phyloP scores from a whole-genome alignment of 2,888 invertebrate species.

The Mythimna lalbum region DNA sequence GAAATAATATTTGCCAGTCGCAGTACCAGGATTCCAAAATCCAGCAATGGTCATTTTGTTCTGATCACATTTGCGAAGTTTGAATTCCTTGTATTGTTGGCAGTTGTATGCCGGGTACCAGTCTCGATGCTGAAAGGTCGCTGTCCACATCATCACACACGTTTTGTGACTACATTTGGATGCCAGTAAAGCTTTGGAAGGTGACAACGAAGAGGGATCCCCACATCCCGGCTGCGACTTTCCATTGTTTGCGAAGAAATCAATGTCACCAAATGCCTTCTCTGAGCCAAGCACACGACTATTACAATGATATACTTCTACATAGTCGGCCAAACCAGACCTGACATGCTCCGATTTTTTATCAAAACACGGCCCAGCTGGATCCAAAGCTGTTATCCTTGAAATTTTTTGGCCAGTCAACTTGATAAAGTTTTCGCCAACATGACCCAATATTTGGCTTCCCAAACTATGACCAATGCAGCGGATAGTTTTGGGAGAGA shows the following conservation, averaged over 20 bases:
- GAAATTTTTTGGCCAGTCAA: conserved; percentile 75
- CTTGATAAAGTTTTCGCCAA: conserved; percentile 76
- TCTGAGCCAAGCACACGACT: conserved; percentile 87
- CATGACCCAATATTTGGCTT: conserved; percentile 80
- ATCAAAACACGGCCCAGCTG: conserved; percentile 85
- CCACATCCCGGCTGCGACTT: conserved; percentile 89
- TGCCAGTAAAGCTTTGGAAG: conserved; percentile 77
- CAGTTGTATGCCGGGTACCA: conserved; percentile 80
- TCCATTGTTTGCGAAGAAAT: conserved; percentile 91
- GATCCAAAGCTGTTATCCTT: conserved; percentile 83
- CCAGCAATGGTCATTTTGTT: conserved; percentile 79
- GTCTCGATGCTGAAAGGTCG: conserved; percentile 74
- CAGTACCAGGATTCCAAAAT: conserved; percentile 82
- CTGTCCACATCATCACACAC: conserved; percentile 80
- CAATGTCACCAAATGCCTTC: conserved; percentile 88
- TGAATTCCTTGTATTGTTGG: conserved; percentile 76
- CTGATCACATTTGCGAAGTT: conserved; percentile 69
- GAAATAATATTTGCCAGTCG: conserved; percentile 81
- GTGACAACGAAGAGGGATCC: conserved; percentile 74
- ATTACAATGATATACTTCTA: conserved; percentile 91
- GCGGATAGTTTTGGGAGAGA: conserved; percentile 78
- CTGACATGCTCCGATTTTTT: conserved; percentile 83
- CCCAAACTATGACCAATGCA: conserved; percentile 86
- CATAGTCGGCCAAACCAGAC: conserved; percentile 89
- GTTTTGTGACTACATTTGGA: conserved; percentile 82